Percentiles rank a stretch among this genome's conserved stretches.
Evolutionary conservation across 2,888 invertebrate species (phyloP).

Genomic region (Acanthosepion pharaonis): DNA sequence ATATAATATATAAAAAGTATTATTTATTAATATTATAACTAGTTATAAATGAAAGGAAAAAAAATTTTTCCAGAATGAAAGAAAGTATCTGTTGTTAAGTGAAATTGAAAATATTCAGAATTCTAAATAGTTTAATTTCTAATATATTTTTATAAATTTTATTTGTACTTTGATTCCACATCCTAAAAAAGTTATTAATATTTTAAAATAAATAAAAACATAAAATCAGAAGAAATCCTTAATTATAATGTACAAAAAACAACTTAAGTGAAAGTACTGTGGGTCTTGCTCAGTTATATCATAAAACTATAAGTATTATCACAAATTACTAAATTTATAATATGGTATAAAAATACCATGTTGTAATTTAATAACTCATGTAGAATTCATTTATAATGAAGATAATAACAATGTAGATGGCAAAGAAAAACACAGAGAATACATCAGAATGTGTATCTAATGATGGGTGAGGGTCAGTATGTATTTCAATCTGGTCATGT

Average conservation of each 20-base stretch:
- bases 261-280: not conserved
- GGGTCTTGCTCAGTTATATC: no score
- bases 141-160: no score
- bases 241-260: not conserved
- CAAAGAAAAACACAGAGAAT: not conserved
- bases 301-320: not conserved
- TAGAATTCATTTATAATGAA: not conserved
- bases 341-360: not conserved
- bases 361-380: not conserved
- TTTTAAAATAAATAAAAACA: not conserved
- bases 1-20: no score
- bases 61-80: no score
- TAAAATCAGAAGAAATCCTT: not conserved
- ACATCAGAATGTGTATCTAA: not conserved
- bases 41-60: no score
- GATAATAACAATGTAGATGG: not conserved
- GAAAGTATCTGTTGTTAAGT: no score
- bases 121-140: not conserved
- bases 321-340: not conserved
- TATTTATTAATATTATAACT: no score
- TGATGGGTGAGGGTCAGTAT: not conserved
- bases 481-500: not conserved
- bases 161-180: not conserved
- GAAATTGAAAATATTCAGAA: no score
- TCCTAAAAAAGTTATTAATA: not conserved